Conservation (phyloP, 2,797 vertebrate species). For the Setipinna tenuifilis region DNA sequence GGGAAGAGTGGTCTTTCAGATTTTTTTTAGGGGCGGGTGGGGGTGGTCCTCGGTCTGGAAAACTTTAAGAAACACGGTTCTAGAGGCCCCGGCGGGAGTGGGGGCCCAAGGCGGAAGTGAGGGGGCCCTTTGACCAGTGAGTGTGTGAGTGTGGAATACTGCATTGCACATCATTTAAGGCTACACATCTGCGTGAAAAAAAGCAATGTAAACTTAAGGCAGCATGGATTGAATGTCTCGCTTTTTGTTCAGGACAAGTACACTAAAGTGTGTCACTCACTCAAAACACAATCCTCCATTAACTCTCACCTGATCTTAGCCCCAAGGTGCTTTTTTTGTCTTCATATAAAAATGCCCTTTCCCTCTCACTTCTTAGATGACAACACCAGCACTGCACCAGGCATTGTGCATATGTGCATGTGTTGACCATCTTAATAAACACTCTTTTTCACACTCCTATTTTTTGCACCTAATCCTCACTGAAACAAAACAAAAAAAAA, state of each 20-base stretch:
- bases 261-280: constrained; percentile 11
- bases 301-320: neutral
- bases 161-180: constrained; percentile 87
- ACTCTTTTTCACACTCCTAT: neutral
- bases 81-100: no score
- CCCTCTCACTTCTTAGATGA: neutral
- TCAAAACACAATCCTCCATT: neutral
- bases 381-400: neutral
- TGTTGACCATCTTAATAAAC: neutral
- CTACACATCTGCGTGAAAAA: constrained; percentile 85
- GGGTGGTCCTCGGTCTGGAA: no score
- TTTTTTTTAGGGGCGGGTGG: no score
- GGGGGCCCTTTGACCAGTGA: no score
- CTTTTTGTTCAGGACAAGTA: constrained; percentile 63
- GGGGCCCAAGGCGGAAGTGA: no score
- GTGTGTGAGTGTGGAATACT: constrained; percentile 58
- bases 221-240: constrained; percentile 82
- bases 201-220: constrained; percentile 94
- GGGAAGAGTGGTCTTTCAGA: no score
- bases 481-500: constrained; percentile 49
- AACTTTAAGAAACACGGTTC: no score
- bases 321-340: constrained; percentile 36
- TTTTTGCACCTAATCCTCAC: neutral
- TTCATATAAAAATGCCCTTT: neutral
- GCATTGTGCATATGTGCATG: constrained; percentile 7